Percentiles rank a stretch among this genome's conserved stretches.
Conservation (phyloP, 2,797 vertebrate species). For the Tiaroga cobitis region DNA sequence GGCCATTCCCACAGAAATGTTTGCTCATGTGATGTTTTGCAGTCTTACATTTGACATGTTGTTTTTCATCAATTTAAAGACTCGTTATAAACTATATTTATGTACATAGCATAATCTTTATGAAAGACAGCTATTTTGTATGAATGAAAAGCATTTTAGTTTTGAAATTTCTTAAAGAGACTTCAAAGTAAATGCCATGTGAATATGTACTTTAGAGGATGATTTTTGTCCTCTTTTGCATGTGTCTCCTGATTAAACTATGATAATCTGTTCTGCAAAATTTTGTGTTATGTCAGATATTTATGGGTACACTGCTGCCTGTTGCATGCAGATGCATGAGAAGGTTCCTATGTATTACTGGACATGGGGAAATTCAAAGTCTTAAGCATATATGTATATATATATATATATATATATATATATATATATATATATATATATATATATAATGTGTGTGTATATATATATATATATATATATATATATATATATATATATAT, state of each 20-base stretch:
- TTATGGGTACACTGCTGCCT: conserved; percentile 65
- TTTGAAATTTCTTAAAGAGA: conserved; percentile 84
- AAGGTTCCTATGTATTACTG: conserved; percentile 63
- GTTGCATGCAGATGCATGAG: conserved; percentile 71
- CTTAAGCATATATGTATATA: conserved; percentile 59
- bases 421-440: conserved; percentile 1
- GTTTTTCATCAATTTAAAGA: conserved; percentile 61
- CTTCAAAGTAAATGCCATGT: conserved; percentile 81
- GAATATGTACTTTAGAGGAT: conserved; percentile 82
- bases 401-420: conserved; percentile 31
- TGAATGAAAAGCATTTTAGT: conserved; percentile 79
- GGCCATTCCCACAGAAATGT: conserved; percentile 49
- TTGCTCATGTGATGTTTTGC: conserved; percentile 48
- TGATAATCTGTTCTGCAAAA: conserved; percentile 64
- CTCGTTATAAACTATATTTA: conserved; percentile 67
- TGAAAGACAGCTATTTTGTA: conserved; percentile 90
- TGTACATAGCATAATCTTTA: conserved; percentile 90
- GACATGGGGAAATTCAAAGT: conserved; percentile 65
- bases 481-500: no score
- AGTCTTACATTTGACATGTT: conserved; percentile 58
- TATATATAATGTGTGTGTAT: no score
- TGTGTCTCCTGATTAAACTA: conserved; percentile 88
- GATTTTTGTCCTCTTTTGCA: conserved; percentile 77
- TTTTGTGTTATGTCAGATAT: conserved; percentile 66
- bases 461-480: no score